Evolutionary conservation across 1,140 invertebrate genomes (phyloP).

Genomic region (Lepidurus apus): DNA sequence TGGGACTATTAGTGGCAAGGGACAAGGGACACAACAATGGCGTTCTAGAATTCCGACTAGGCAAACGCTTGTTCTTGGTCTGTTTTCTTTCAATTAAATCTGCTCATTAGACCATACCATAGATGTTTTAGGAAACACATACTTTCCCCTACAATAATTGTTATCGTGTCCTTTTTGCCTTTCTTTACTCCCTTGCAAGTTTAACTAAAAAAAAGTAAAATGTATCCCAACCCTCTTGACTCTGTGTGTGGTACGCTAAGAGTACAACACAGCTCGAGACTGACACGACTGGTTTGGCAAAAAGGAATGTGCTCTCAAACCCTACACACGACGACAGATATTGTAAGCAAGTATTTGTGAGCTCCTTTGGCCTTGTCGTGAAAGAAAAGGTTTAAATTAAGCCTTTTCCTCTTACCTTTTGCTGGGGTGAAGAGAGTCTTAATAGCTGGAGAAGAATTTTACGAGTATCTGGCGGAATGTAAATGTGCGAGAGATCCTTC

Average conservation of each 20-base stretch:
- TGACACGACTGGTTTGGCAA: background rate
- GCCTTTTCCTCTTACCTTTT: background rate
- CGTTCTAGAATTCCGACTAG: background rate
- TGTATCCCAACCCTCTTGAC: too few species aligned
- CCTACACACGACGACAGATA: slow-evolving; percentile 1
- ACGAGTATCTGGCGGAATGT: slow-evolving; percentile 14
- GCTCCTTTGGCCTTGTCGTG: background rate
- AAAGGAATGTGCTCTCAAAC: background rate
- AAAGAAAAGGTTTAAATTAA: background rate
- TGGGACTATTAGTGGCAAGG: background rate
- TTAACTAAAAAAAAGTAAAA: too few species aligned
- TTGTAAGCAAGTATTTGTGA: background rate
- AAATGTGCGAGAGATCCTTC: slow-evolving; percentile 7
- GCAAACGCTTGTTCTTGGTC: background rate
- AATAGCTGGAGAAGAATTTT: slow-evolving; percentile 15
- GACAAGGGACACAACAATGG: background rate
- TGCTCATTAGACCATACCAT: background rate
- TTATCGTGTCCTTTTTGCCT: background rate
- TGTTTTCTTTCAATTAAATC: slow-evolving; percentile 7
- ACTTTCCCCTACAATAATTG: background rate
- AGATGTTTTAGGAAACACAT: background rate
- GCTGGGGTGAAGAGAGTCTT: background rate
- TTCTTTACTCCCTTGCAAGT: background rate
- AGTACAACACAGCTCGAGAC: too few species aligned
- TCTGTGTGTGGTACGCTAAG: too few species aligned